Conservation (phyloP, 2,797 vertebrate genomes). For the Gouania willdenowi region DNA sequence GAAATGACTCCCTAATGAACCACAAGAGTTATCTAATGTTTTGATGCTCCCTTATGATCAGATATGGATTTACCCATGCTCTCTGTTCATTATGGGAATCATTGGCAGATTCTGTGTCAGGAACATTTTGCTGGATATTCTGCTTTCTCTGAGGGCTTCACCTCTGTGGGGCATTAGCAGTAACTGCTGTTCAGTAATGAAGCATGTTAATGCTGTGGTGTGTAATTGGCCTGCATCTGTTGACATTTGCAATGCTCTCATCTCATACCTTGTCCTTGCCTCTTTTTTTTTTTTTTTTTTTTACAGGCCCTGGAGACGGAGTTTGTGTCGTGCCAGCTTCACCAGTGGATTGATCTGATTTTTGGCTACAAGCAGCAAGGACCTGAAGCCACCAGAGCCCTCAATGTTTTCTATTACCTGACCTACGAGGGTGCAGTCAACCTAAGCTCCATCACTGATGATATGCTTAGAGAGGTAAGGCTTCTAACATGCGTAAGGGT, state of each 20-base stretch:
- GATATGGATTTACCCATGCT: conserved; percentile 37
- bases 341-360: conserved; percentile 98
- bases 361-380: conserved; percentile 98
- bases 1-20: conserved; percentile 60
- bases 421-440: conserved; percentile 94
- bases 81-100: conserved; percentile 56
- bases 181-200: conserved; percentile 45
- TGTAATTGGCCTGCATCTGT: conserved; percentile 26
- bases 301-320: conserved; percentile 93
- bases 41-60: conserved; percentile 54
- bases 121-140: conserved; percentile 36
- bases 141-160: conserved; percentile 25
- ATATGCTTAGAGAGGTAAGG: conserved; percentile 89
- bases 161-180: conserved; percentile 34
- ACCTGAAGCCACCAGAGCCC: conserved; percentile 87
- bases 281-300: neutral
- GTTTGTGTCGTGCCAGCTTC: conserved; percentile 97
- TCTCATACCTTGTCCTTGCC: conserved; percentile 3
- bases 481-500: too few relatives aligned
- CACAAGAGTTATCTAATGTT: conserved; percentile 50
- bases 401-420: conserved; percentile 96
- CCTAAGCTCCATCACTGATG: conserved; percentile 89
- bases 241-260: conserved; percentile 12
- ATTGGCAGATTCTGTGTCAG: conserved; percentile 44
- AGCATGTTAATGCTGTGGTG: conserved; percentile 2